phyloP scores from a whole-genome alignment of 1,140 invertebrate genomes.

The Asobara japonica region DNA sequence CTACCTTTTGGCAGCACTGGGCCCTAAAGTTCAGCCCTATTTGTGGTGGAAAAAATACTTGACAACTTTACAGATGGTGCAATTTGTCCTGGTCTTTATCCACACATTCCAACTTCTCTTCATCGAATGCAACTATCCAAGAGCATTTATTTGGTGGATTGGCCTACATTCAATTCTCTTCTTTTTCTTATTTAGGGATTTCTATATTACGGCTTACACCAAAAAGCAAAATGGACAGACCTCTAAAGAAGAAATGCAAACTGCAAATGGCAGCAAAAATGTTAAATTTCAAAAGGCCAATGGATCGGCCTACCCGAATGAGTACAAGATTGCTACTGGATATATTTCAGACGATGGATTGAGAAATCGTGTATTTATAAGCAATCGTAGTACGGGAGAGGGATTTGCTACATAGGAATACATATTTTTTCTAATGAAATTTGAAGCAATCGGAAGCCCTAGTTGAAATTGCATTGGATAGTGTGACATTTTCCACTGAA shows the following conservation, averaged over 20 bases:
- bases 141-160: slow-evolving; percentile 77
- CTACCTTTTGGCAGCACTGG: slow-evolving; percentile 87
- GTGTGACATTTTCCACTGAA: too few relatives aligned
- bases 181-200: slow-evolving; percentile 80
- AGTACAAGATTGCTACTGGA: slow-evolving; percentile 62
- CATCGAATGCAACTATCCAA: slow-evolving; percentile 87
- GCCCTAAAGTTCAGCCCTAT: slow-evolving; percentile 84
- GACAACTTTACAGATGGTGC: slow-evolving; percentile 86
- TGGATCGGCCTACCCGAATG: slow-evolving; percentile 49
- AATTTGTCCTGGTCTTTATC: slow-evolving; percentile 82
- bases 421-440: too few relatives aligned
- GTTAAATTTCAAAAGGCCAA: slow-evolving; percentile 35
- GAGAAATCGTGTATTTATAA: slow-evolving; percentile 62
- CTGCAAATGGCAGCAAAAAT: slow-evolving; percentile 9
- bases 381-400: slow-evolving; percentile 48
- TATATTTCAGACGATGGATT: slow-evolving; percentile 60
- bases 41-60: slow-evolving; percentile 96
- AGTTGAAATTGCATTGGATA: too few relatives aligned
- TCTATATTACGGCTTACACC: slow-evolving; percentile 77
- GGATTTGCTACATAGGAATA: too few relatives aligned
- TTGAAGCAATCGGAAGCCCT: too few relatives aligned
- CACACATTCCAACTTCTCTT: slow-evolving; percentile 87
- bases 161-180: slow-evolving; percentile 81
- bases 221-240: slow-evolving; percentile 40
- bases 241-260: background rate